Conservation (phyloP, 1,140 invertebrate species). For the Listronotus oregonensis region DNA sequence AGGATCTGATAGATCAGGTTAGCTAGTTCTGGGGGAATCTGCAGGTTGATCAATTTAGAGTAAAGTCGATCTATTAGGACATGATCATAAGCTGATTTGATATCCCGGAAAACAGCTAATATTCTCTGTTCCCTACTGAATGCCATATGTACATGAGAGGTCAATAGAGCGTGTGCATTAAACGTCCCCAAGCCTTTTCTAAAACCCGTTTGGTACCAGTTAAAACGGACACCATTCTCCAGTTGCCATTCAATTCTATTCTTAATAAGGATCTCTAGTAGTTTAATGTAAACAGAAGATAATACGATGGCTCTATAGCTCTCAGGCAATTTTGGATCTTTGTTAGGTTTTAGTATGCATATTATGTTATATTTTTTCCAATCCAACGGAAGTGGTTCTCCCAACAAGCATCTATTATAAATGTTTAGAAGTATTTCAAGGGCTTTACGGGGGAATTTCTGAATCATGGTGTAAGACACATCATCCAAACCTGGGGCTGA, state of each 20-base stretch:
- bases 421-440: slow-evolving; percentile 16
- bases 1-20: slow-evolving; percentile 21
- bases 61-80: slow-evolving; percentile 17
- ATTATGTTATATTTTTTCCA: slow-evolving; percentile 17
- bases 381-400: slow-evolving; percentile 3
- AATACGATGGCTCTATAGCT: slow-evolving; percentile 17
- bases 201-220: slow-evolving; percentile 7
- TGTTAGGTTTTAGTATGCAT: slow-evolving; percentile 15
- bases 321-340: slow-evolving; percentile 1
- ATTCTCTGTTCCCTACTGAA: slow-evolving; percentile 8
- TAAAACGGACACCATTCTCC: slow-evolving; percentile 11
- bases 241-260: slow-evolving; percentile 21
- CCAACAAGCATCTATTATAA: slow-evolving; percentile 4
- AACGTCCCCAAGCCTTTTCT: slow-evolving; percentile 8
- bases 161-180: slow-evolving; percentile 5
- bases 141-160: neutral
- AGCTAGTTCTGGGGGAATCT: slow-evolving; percentile 2
- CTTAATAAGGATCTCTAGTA: slow-evolving; percentile 24
- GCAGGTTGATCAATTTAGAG: slow-evolving; percentile 4
- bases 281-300: slow-evolving; percentile 13
- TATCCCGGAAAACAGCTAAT: slow-evolving; percentile 22
- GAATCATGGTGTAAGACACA: slow-evolving; percentile 19
- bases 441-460: slow-evolving; percentile 7
- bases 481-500: slow-evolving; percentile 19
- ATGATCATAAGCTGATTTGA: slow-evolving; percentile 25